These are phyloP conservation scores for Sphyrna mokarran DNA, from an alignment of 2,113 vertebrate species.

Conservation along the genomic window DNA sequence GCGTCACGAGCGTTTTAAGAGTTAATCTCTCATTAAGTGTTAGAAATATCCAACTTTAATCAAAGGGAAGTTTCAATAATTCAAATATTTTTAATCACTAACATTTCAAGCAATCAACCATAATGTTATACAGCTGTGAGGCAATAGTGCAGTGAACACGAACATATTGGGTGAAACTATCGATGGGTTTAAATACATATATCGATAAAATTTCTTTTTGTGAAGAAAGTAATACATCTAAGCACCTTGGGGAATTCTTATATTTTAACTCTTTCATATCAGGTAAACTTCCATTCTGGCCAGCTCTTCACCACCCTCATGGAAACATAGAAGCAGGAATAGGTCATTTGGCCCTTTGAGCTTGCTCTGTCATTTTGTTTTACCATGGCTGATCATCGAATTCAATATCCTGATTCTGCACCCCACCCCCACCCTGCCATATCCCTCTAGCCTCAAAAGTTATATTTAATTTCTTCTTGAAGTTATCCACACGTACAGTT, in stretches of 20 bases:
- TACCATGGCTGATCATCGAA: too few relatives aligned
- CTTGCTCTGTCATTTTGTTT: too few relatives aligned
- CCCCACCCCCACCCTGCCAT: too few relatives aligned
- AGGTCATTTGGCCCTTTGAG: too few relatives aligned
- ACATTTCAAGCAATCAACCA: conserved; percentile 32
- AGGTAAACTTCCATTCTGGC: not conserved
- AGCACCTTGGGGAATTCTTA: not conserved
- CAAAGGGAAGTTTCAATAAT: conserved; percentile 25
- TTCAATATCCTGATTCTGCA: too few relatives aligned
- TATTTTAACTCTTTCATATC: not conserved
- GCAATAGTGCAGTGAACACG: not conserved
- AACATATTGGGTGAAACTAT: not conserved
- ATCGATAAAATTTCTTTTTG: conserved; percentile 4
- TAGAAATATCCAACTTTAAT: conserved; percentile 28
- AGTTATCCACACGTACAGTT: too few relatives aligned
- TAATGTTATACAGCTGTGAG: not conserved
- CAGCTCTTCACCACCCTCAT: not conserved
- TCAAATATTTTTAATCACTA: conserved; percentile 27
- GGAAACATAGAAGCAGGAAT: too few relatives aligned
- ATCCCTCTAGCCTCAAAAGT: too few relatives aligned
- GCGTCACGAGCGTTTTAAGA: not conserved
- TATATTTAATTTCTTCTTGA: too few relatives aligned
- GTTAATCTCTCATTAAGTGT: not conserved
- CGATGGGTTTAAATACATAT: not conserved
- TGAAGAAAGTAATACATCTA: not conserved